Conservation (phyloP, 2,113 vertebrate species). For the Typhlomys cinereus region DNA sequence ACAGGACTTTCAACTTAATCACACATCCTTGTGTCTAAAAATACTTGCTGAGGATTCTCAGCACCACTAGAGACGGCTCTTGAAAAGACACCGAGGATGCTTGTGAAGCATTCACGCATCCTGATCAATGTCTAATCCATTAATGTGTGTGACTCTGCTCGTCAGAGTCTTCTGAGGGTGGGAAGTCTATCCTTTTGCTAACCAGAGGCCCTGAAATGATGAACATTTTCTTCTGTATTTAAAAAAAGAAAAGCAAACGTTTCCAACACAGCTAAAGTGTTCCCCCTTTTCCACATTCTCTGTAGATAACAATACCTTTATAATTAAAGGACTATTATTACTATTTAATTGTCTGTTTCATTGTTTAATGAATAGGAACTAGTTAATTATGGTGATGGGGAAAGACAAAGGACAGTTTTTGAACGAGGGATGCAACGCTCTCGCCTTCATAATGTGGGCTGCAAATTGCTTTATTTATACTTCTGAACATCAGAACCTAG, state of each 20-base stretch:
- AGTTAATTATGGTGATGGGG: conserved; percentile 78
- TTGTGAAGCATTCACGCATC: conserved; percentile 51
- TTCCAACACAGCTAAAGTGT: conserved; percentile 55
- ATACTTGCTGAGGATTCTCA: conserved; percentile 62
- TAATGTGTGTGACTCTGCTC: conserved; percentile 57
- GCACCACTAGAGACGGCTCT: conserved; percentile 50
- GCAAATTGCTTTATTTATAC: conserved; percentile 75
- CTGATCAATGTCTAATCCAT: conserved; percentile 57
- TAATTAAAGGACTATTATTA: conserved; percentile 83
- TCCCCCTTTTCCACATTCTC: conserved; percentile 61
- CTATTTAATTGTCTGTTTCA: conserved; percentile 82
- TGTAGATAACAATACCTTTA: conserved; percentile 81
- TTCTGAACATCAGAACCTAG: conserved; percentile 69
- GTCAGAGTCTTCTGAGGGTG: conserved; percentile 37
- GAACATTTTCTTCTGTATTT: conserved; percentile 69
- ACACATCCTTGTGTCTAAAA: conserved; percentile 69
- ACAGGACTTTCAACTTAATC: conserved; percentile 65
- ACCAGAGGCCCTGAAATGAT: conserved; percentile 29
- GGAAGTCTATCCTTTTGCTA: conserved; percentile 28
- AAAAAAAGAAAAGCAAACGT: conserved; percentile 70
- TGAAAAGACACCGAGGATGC: conserved; percentile 56
- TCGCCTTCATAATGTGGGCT: conserved; percentile 67
- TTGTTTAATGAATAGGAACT: conserved; percentile 82
- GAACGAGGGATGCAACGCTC: conserved; percentile 56
- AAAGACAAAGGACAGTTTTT: conserved; percentile 77